Conservation (phyloP, 1,140 invertebrate genomes). For the Calosoma granatense region DNA sequence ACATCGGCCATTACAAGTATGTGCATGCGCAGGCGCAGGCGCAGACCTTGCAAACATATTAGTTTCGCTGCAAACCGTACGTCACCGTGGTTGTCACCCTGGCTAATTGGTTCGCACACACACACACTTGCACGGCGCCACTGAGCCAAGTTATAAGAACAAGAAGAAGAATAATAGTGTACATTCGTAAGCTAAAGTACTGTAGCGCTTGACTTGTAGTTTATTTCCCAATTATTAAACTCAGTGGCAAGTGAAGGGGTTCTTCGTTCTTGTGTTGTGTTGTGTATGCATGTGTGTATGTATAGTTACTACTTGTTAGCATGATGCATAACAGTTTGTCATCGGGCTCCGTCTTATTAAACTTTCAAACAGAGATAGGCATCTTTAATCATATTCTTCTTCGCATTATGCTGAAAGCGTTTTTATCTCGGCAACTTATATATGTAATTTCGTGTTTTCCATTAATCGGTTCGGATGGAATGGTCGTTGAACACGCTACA, state of each 20-base stretch:
- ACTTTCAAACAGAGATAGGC: not conserved
- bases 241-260: too few species aligned
- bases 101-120: not conserved
- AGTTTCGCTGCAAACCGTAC: not conserved
- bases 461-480: not conserved
- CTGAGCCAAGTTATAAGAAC: too few species aligned
- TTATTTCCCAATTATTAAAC: not conserved
- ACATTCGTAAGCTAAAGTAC: too few species aligned
- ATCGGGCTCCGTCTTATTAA: not conserved
- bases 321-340: not conserved
- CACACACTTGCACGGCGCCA: too few species aligned
- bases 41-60: too few species aligned
- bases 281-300: too few species aligned
- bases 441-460: constrained; percentile 5
- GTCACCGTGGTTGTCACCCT: not conserved
- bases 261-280: too few species aligned
- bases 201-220: not conserved
- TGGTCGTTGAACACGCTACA: not conserved
- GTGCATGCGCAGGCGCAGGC: too few species aligned
- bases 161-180: too few species aligned
- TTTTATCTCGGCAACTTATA: not conserved
- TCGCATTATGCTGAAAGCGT: not conserved
- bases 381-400: constrained; percentile 9
- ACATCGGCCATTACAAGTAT: not conserved
- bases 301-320: too few species aligned